A percentile compares a stretch with the other conserved stretches of the same genome.
phyloP scores from a whole-genome alignment of 1,140 invertebrate genomes.

The Lasaia peninsularis region DNA sequence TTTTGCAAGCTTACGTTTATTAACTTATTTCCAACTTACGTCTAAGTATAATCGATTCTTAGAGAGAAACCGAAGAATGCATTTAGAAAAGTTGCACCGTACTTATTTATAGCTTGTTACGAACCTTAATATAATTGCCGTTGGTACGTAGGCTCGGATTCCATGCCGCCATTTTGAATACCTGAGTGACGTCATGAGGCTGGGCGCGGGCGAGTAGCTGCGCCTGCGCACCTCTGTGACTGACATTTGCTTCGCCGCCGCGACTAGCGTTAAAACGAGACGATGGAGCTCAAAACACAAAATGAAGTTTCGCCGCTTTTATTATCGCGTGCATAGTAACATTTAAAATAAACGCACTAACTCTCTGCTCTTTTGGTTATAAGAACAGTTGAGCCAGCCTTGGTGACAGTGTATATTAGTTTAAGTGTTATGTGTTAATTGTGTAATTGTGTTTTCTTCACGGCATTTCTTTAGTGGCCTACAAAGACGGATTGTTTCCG shows the following conservation, averaged over 20 bases:
- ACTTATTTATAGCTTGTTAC: conserved; percentile 7
- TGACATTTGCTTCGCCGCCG: conserved; percentile 61
- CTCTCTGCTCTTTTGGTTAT: conserved; percentile 62
- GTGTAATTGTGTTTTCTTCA: conserved; percentile 67
- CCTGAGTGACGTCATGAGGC: conserved; percentile 65
- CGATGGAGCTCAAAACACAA: conserved; percentile 54
- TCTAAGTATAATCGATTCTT: not conserved
- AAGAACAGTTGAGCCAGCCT: conserved; percentile 62
- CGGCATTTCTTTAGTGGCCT: conserved; percentile 51
- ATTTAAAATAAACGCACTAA: conserved; percentile 40
- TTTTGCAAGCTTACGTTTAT: not conserved
- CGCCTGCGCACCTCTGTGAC: conserved; percentile 52
- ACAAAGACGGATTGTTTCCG: conserved; percentile 54
- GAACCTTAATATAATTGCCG: conserved; percentile 26
- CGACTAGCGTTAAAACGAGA: conserved; percentile 46
- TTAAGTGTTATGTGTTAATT: conserved; percentile 54
- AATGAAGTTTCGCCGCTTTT: conserved; percentile 61
- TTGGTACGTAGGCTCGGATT: conserved; percentile 68
- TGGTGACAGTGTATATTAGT: conserved; percentile 22
- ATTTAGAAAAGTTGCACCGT: conserved; percentile 2
- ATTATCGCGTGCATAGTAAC: conserved; percentile 42
- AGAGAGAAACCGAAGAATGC: not conserved
- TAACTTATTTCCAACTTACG: not conserved
- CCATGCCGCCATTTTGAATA: conserved; percentile 72
- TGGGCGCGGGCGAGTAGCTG: conserved; percentile 59